Base-by-base conservation (phyloP, 2,888 invertebrate genomes). In the Megaustenia siamemsis region DNA sequence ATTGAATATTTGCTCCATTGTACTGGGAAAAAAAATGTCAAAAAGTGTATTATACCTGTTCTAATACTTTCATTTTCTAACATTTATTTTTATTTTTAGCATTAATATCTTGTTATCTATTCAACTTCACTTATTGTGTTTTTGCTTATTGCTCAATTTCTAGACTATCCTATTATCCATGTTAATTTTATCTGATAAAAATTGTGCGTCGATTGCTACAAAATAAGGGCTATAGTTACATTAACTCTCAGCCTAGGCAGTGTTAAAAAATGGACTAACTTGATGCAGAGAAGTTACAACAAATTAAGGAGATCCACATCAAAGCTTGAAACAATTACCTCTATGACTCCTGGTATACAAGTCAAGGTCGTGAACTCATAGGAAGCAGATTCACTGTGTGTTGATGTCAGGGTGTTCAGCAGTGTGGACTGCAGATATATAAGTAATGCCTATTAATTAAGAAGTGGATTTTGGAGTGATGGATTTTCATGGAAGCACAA, bases 321-420 rank as follows among this genome's bases (percentile, higher is more conserved):
- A 40, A 40, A 69, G 10, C 24, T 69, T 40, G 18, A 1, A 49
- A 18, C 15, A 66, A 8, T 75, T 90, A 94, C 94, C 91, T 98
- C 97, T 88, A 99, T 99, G 1, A 99, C 99, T 80, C 99, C 99
- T 4, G 99, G 99, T 92, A 99, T 99, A 94, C 99, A 99, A 15
- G 99, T 99, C 85, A 99, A 95, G 0, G 99, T 99, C 87, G 99
- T 99, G 94, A 99, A 99, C 95, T 99, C 99, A 94, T 99, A 99
- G 86, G 97, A 97, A 1, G 99, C 99, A 1, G 97, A 97, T 94
- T 99, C 99, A 80, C 98, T 98, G 94, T 98, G 97, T 6, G 99
- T 99, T 93, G 97, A 97, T 0, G 99, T 99, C 91, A 99, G 94
- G 0, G 98, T 98, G 89, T 97, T 98, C 87, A 99, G 95, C 83